Conservation (phyloP, 1,140 invertebrate species). For the Mylabris phalerata region DNA sequence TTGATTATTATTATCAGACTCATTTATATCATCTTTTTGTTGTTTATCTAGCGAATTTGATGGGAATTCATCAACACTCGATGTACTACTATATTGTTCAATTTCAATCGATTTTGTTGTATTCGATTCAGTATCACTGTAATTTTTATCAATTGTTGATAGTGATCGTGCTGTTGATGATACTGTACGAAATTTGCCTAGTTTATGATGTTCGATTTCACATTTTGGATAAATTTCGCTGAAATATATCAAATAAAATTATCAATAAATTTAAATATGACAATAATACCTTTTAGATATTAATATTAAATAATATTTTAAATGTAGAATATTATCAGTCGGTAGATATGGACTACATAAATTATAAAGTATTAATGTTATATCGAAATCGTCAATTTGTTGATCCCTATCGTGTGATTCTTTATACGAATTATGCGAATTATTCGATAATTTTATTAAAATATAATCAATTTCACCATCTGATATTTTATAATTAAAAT, state of each 20-base stretch:
- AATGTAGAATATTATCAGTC: constrained; percentile 47
- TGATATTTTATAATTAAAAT: constrained; percentile 54
- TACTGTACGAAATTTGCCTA: constrained; percentile 60
- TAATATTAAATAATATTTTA: constrained; percentile 69
- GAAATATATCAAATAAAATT: constrained; percentile 19
- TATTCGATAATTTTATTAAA: constrained; percentile 53
- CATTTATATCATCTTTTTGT: not conserved
- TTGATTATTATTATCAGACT: not conserved
- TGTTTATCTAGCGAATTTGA: not conserved
- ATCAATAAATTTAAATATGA: not conserved
- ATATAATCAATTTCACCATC: constrained; percentile 60
- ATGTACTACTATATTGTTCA: constrained; percentile 3
- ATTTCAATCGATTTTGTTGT: constrained; percentile 2
- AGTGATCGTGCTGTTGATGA: constrained; percentile 31
- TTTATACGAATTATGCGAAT: constrained; percentile 52
- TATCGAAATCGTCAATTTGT: constrained; percentile 58
- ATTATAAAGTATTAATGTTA: constrained; percentile 61
- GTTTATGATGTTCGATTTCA: constrained; percentile 51
- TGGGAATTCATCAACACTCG: constrained; percentile 17
- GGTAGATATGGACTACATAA: constrained; percentile 43
- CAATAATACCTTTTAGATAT: constrained; percentile 48
- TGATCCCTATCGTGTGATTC: constrained; percentile 57
- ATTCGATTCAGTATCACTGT: constrained; percentile 2
- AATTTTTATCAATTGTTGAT: constrained; percentile 5
- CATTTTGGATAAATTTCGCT: constrained; percentile 65